Conservation (phyloP, 2,113 vertebrate species). For the Tamias sibiricus region DNA sequence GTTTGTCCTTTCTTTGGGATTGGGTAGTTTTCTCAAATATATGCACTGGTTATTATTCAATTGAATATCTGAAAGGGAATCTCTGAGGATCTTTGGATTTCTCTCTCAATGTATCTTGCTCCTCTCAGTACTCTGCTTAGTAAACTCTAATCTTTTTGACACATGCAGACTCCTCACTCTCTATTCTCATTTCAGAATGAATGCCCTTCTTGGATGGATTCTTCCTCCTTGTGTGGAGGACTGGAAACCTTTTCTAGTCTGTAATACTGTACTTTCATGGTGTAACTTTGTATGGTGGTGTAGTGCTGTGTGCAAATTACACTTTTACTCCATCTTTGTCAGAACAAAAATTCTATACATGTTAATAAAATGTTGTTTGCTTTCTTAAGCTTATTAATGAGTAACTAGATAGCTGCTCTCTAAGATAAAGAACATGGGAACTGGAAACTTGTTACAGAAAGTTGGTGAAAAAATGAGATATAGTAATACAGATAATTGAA, state of each 20-base stretch:
- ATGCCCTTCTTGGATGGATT: not conserved
- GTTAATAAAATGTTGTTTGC: not conserved
- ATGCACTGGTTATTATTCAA: not conserved
- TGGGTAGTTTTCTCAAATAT: not conserved
- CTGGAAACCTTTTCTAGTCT: not conserved
- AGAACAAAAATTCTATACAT: not conserved
- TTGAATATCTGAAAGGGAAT: not conserved
- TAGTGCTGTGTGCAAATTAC: not conserved
- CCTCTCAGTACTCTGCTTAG: not conserved
- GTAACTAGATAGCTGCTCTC: not conserved
- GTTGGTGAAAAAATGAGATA: not conserved
- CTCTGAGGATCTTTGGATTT: not conserved
- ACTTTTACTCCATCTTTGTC: not conserved
- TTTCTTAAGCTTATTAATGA: not conserved
- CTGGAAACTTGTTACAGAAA: not conserved
- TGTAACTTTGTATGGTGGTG: not conserved
- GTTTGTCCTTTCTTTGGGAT: not conserved
- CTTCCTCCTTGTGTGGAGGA: not conserved
- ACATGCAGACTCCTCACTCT: not conserved
- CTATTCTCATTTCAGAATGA: not conserved
- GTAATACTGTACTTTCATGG: not conserved
- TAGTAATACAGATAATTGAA: not conserved
- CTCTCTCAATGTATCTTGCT: not conserved
- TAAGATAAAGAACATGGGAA: not conserved
- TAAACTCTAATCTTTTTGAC: not conserved